Evolutionary conservation across 2,797 vertebrate species (phyloP).

Genomic region (Sparidentex hasta): DNA sequence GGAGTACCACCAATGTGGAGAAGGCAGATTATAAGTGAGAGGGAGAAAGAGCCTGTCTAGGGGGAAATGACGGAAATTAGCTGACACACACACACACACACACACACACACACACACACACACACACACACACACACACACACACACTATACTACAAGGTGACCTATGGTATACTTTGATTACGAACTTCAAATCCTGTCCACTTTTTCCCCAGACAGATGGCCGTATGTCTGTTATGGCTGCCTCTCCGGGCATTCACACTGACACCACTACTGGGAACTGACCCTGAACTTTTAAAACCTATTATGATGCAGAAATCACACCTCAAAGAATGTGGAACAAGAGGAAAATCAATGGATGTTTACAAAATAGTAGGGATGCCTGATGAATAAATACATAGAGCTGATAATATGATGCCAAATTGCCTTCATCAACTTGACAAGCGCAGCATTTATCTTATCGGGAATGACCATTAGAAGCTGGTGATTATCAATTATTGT

Average conservation of each 20-base stretch:
- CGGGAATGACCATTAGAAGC: too few relatives aligned
- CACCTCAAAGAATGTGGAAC: constrained; percentile 28
- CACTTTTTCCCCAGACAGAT: constrained; percentile 42
- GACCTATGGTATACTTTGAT: constrained; percentile 64
- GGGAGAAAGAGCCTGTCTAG: constrained; percentile 71
- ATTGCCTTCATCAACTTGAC: too few relatives aligned
- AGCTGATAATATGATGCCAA: too few relatives aligned
- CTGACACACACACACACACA: constrained; percentile 41
- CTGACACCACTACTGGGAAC: constrained; percentile 58
- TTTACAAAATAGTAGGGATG: too few relatives aligned
- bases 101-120: constrained; percentile 19
- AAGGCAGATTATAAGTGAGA: constrained; percentile 79
- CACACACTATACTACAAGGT: constrained; percentile 62
- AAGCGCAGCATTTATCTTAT: too few relatives aligned
- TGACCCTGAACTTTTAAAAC: constrained; percentile 51
- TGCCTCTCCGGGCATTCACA: constrained; percentile 43
- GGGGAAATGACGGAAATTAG: constrained; percentile 72
- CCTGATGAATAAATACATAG: too few relatives aligned
- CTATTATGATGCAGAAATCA: constrained; percentile 35
- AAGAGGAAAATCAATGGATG: neutral
- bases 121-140: too few relatives aligned
- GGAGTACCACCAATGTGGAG: constrained; percentile 64
- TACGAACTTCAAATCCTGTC: constrained; percentile 49
- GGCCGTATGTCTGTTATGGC: constrained; percentile 27
- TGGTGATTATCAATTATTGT: too few relatives aligned